Evolutionary conservation across 2,888 invertebrate genomes (phyloP), one percentile per base, ranked within the genome.

Genomic region (Proisotoma minuta): DNA sequence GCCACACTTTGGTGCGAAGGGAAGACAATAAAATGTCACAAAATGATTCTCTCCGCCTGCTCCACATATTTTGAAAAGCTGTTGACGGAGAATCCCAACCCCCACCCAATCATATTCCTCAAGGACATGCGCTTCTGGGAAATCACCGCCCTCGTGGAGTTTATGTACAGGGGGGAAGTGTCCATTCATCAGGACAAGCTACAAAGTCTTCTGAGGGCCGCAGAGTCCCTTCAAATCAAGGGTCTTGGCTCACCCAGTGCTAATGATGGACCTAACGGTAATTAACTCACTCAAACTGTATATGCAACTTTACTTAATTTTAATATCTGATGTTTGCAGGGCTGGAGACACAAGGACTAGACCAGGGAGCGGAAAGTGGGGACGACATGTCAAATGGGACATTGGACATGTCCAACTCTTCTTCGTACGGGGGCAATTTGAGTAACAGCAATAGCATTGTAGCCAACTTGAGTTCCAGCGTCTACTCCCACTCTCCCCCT

Each of bases 191-290:
- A 74, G 50, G 73, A 73, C 40, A 73, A 73, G 43, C 66, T 74
- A 8, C 74, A 70, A 58, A 63, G 63, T 50, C 70, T 74, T 15
- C 67, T 74, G 15, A 50, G 72, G 48, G 74, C 74, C 29, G 74
- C 74, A 28, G 74, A 74, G 59, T 74, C 72, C 26, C 63, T 74
- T 27, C 74, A 74, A 57, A 73, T 74, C 60, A 74, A 74, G 54
- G 74, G 74, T 1, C 60, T 74, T 20, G 74, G 74, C 28, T 73
- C 74, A 12, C 72, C 74, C 8, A 69, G 73, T 26, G 66, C 67
- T 27, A 64, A 65, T 23, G 64, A 62, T 56, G 67, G 60, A 26
- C 47, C 60, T 12, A 59, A 54, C 2, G 65, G 60, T 2, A n/a
- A n/a, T n/a, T n/a, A n/a, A n/a, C n/a, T n/a, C n/a, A n/a, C n/a